Evolutionary conservation across 2,888 invertebrate genomes (phyloP).

Genomic region (Euzetes globulus): DNA sequence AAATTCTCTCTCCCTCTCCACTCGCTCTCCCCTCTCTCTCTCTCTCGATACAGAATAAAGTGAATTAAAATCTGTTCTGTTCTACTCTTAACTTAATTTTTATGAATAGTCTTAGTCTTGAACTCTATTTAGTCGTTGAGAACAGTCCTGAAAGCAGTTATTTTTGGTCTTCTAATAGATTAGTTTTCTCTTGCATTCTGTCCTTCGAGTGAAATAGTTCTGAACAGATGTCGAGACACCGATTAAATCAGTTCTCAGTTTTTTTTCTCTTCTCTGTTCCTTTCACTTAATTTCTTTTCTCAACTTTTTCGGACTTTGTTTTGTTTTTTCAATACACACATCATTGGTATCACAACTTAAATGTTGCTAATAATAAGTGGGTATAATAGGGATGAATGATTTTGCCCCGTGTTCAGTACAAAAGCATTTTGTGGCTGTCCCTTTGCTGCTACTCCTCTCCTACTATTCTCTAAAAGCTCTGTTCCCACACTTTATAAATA

Average conservation of each 20-base stretch:
- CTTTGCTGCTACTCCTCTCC: background rate
- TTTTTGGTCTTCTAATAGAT: background rate
- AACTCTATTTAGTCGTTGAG: background rate
- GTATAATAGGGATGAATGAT: background rate
- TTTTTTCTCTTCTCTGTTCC: background rate
- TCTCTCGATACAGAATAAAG: background rate
- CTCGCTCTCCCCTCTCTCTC: background rate
- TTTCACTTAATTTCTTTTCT: background rate
- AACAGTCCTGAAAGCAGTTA: background rate
- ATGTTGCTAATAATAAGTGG: background rate
- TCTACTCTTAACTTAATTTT: background rate
- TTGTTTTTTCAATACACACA: too few species aligned
- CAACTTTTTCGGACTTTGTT: background rate
- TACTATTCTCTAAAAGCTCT: background rate
- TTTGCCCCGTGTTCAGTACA: too few species aligned
- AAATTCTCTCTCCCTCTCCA: background rate
- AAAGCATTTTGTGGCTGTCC: background rate
- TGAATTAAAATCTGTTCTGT: background rate
- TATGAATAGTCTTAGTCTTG: background rate
- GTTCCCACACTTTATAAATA: background rate
- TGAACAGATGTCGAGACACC: conserved; percentile 25
- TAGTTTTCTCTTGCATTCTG: background rate
- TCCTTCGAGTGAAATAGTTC: background rate
- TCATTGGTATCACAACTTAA: too few species aligned
- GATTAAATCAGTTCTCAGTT: background rate